Base-by-base conservation (phyloP, 2,888 invertebrate species). In the Lucinisca nassula region DNA sequence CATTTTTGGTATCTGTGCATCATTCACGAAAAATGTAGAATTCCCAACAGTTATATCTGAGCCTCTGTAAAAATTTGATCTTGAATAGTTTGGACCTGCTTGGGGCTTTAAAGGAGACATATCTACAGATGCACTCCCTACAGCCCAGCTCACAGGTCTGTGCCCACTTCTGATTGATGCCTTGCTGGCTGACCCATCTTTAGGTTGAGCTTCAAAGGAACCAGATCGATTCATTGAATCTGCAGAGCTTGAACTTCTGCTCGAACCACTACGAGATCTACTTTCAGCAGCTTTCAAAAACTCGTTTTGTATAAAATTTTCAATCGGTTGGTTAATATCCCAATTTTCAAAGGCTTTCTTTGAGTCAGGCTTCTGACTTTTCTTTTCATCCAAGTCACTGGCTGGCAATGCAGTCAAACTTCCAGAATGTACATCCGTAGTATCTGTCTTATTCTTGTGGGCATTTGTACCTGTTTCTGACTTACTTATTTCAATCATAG, bases 301-400 rank as follows among this genome's bases (percentile, higher is more conserved):
- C 85, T 94, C 91, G 70, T 58, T 82, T 30, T 90, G 75, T 6
- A 94, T 84, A 14, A 93, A 75, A 32, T 84, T 89, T 82, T 93
- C 92, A 35, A 94, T 73, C 12, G 91, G 90, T 72, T 89, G 85
- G 17, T 81, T 73, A 24, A 87, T 49, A 38, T 90, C 90, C 79
- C 90, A 88, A 49, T 87, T 85, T 37, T 88, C 81, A 84, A 92
- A 91, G 27, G 85, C 75, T 78, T 89, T 90, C 67, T 82, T 87
- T 37, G 78, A 61, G 14, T 74, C 78, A 30, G n/a, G 37, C 27
- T 61, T 70, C 51, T 85, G 82, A 27, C 72, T 77, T 38, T 67
- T 76, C 14, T 58, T 77, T 49, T 55, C 74, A 24, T 37, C 72
- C 1, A 35, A 24, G 21, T 80, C 79, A 32, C 32, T 24, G 8